phyloP scores from a whole-genome alignment of 1,140 invertebrate genomes.

The Lethocerus indicus region DNA sequence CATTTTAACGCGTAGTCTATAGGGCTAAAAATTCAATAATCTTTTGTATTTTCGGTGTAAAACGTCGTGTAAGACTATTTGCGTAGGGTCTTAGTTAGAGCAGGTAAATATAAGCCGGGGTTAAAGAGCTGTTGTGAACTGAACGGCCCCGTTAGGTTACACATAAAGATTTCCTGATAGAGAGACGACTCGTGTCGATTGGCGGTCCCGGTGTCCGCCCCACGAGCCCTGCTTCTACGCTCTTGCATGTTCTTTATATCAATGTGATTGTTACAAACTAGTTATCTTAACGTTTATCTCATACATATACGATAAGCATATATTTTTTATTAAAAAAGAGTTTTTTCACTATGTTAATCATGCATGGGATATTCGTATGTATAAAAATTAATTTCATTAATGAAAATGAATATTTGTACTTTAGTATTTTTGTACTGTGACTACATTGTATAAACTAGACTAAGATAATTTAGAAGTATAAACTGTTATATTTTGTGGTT shows the following conservation, averaged over 20 bases:
- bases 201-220: too few relatives aligned
- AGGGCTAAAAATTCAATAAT: slow-evolving; percentile 7
- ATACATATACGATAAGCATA: slow-evolving; percentile 12
- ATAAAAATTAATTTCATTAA: slow-evolving; percentile 17
- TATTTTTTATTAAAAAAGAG: slow-evolving; percentile 18
- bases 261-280: slow-evolving; percentile 17
- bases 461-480: slow-evolving; percentile 15
- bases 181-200: too few relatives aligned
- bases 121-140: too few relatives aligned
- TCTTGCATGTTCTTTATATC: slow-evolving; percentile 15
- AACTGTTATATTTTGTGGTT: slow-evolving; percentile 15
- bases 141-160: too few relatives aligned
- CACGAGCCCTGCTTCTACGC: slow-evolving; percentile 9
- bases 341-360: slow-evolving; percentile 17
- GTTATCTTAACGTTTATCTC: slow-evolving; percentile 12
- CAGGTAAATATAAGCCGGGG: too few relatives aligned
- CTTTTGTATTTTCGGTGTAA: slow-evolving; percentile 12
- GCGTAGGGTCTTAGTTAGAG: slow-evolving; percentile 1
- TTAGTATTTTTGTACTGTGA: slow-evolving; percentile 20
- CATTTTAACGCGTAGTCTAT: slow-evolving; percentile 4
- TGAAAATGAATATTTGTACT: slow-evolving; percentile 18
- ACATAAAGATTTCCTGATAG: too few relatives aligned
- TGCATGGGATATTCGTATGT: slow-evolving; percentile 16
- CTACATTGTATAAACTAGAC: slow-evolving; percentile 15
- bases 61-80: slow-evolving; percentile 10